These are phyloP conservation scores for Apostichopus japonicus DNA, from an alignment of 35 echinoderm and acorn worm species.

Conservation along the genomic window DNA sequence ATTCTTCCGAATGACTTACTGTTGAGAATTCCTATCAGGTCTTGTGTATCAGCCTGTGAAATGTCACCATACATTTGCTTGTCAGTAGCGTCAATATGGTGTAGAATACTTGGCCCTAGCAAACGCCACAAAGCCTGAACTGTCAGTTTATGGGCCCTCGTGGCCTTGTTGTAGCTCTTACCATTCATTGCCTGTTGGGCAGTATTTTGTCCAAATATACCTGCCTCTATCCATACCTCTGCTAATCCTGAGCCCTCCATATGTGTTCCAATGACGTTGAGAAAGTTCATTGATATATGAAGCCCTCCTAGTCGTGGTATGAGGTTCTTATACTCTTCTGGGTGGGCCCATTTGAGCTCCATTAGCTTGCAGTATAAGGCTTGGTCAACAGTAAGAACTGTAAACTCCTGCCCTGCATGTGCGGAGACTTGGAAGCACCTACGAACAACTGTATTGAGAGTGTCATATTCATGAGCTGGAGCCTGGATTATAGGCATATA, in stretches of 20 bases:
- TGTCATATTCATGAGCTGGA: too few species aligned
- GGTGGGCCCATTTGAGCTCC: slow-evolving; percentile 65
- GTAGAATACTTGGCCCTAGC: slow-evolving; percentile 13
- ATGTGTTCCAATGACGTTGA: slow-evolving; percentile 61
- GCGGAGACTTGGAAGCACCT: too few species aligned
- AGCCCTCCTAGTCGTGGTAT: slow-evolving; percentile 68
- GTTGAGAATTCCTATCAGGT: too few species aligned
- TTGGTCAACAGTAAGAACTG: slow-evolving; percentile 70
- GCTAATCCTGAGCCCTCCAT: slow-evolving; percentile 47
- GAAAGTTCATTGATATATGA: slow-evolving; percentile 75
- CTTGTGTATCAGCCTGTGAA: too few species aligned
- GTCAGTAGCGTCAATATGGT: too few species aligned
- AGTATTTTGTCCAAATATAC: slow-evolving; percentile 23
- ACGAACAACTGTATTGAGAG: too few species aligned
- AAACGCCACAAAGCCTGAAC: slow-evolving; percentile 70
- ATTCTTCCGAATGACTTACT: too few species aligned
- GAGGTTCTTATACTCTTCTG: slow-evolving; percentile 33
- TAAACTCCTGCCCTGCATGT: too few species aligned
- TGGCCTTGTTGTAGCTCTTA: slow-evolving; percentile 56
- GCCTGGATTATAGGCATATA: too few species aligned
- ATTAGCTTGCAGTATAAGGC: slow-evolving; percentile 61
- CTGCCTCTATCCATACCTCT: slow-evolving; percentile 55
- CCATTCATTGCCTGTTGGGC: slow-evolving; percentile 48
- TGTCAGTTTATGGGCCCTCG: slow-evolving; percentile 67
- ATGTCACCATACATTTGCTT: too few species aligned